Evolutionary conservation across 2,888 invertebrate species (phyloP), one percentile per base, ranked within the genome.

Genomic region (Apocheima hispidaria): DNA sequence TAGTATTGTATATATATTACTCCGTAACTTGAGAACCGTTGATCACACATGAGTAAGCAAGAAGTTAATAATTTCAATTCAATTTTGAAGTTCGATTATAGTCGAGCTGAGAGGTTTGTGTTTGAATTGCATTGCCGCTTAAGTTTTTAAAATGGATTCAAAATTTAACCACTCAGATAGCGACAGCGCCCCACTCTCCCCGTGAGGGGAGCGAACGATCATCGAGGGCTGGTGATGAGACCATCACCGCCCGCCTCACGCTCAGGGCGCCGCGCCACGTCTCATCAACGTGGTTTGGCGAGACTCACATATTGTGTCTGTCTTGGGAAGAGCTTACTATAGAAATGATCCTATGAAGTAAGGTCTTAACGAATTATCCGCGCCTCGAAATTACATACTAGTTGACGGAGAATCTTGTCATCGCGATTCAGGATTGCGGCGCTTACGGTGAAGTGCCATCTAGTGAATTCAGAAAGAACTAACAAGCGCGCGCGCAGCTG

Each of bases 111-210:
- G n/a, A n/a, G n/a, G n/a, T n/a, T n/a, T n/a, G n/a, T n/a, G n/a
- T n/a, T n/a, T n/a, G n/a, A n/a, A n/a, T n/a, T n/a, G n/a, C n/a
- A n/a, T n/a, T 2, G 4, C 12, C 4, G 2, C 18, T 40, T n/a
- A n/a, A 9, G 20, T 1, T 40, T 20, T 41, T 21, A 6, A 10
- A 44, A 44, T 2, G 36, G 14, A 21, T 14, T 43, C 14, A 12
- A 38, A 49, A 49, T 14, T 20, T 2, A 48, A 48, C 48, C 40
- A 23, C 56, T 56, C 49, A 56, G 49, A 57, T 4, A 57, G 57
- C 57, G 50, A 56, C 56, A 49, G 30, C 56, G 20, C 30, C 55
- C 56, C 56, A 48, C 48, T 33, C 56, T 49, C 49, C 50, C 51
- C 51, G 43, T n/a, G n/a, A 10, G 43, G 36, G 50, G 50, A 50